Base-by-base conservation (phyloP, 2,888 invertebrate genomes). In the Teinopalpus imperialis region DNA sequence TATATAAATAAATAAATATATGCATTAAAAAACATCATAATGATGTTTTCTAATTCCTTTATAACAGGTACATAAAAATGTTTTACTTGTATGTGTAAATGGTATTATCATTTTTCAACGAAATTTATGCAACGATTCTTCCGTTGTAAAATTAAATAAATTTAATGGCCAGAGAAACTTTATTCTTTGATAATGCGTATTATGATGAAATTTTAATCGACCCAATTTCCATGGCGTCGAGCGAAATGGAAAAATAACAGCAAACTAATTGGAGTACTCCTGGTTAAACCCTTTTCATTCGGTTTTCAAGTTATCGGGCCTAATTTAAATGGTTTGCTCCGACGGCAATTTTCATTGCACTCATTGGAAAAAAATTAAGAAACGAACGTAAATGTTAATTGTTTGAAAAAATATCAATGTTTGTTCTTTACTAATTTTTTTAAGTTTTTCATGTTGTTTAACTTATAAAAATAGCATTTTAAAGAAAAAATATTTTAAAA, bases 191-290 rank as follows among this genome's bases (percentile, higher is more conserved):
- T 43, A 55, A 51, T 53, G 56, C 44, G 39, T 52, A 52, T 50
- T 51, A 54, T 53, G 61, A 72, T 74, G 69, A 31, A 65, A 74
- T 74, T 63, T 60, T 49, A 52, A 63, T 57, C 72, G 78, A 77
- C 79, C 81, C 69, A 78, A 65, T 81, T 81, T 65, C 65, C 59
- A 63, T 66, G 68, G 56, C 69, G 62, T 51, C 57, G 72, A 69
- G 59, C 63, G 76, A 59, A 86, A 86, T 83, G 70, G 72, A 87
- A 87, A 86, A 87, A 87, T 87, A 86, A 86, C 87, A 86, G 81
- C 81, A 74, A 81, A 76, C 81, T 87, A 87, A 88, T 88, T 88
- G 87, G 83, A 76, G 62, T 69, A 76, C 81, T 82, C 75, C 76
- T 75, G 79, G 72, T 75, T 73, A 77, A 83, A 80, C 83, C 85